These are phyloP conservation scores for Bradypodion ventrale DNA, from an alignment of 2,797 vertebrate genomes.

Conservation along the genomic window DNA sequence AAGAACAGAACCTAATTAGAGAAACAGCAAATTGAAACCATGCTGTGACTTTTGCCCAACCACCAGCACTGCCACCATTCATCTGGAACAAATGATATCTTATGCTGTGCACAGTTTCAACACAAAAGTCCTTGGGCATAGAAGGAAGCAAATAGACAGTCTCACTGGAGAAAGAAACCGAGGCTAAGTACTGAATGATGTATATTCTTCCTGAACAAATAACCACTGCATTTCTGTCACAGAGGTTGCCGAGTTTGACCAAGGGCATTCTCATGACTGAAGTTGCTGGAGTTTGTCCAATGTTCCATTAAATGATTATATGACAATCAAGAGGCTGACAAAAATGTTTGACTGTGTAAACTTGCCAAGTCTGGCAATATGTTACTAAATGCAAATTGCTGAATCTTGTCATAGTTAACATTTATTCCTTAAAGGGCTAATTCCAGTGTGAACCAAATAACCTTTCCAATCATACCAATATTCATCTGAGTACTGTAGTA, in stretches of 20 bases:
- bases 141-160: not conserved
- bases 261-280: not conserved
- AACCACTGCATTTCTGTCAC: not conserved
- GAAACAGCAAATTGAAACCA: not conserved
- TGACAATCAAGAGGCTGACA: not conserved
- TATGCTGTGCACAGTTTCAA: not conserved
- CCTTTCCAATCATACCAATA: no score
- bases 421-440: no score
- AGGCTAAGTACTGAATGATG: not conserved
- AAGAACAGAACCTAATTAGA: conserved; percentile 7
- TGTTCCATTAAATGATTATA: not conserved
- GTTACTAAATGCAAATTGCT: no score
- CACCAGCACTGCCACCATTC: not conserved
- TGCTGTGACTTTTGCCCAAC: not conserved
- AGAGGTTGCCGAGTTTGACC: not conserved
- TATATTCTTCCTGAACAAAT: not conserved
- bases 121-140: not conserved
- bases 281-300: not conserved
- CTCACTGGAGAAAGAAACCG: not conserved
- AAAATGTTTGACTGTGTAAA: no score
- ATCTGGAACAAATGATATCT: not conserved
- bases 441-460: no score
- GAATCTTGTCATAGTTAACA: no score
- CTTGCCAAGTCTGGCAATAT: no score
- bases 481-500: no score